Evolutionary conservation across 1,140 invertebrate species (phyloP).

Genomic region (Nasonia giraulti): DNA sequence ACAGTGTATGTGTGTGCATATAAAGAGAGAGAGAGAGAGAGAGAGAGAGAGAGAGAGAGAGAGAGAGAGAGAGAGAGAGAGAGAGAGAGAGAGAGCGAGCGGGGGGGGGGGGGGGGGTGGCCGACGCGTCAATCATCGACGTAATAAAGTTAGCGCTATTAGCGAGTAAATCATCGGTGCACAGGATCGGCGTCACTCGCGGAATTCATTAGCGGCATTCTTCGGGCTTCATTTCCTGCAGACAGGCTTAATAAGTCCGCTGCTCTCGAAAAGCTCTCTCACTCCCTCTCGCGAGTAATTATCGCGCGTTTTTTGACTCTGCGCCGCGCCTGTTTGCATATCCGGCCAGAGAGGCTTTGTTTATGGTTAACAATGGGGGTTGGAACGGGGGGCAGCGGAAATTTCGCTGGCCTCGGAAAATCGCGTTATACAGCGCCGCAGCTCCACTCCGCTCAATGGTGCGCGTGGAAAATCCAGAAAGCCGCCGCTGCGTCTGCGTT

Average conservation of each 20-base stretch:
- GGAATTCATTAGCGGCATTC: not conserved
- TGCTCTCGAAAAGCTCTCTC: not conserved
- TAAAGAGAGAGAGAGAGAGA: too few relatives aligned
- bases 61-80: too few relatives aligned
- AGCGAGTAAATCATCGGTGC: not conserved
- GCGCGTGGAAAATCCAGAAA: not conserved
- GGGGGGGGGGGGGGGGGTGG: too few relatives aligned
- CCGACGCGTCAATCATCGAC: not conserved
- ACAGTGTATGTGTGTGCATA: too few relatives aligned
- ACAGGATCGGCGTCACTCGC: not conserved
- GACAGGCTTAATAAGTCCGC: slow-evolving; percentile 3
- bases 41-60: too few relatives aligned
- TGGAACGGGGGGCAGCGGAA: too few relatives aligned
- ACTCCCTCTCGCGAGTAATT: not conserved
- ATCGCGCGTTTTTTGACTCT: too few relatives aligned
- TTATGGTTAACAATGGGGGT: not conserved
- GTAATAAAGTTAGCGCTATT: slow-evolving; percentile 1
- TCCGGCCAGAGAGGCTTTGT: not conserved
- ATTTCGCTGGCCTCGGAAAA: too few relatives aligned
- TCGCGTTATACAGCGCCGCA: too few relatives aligned
- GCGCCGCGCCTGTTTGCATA: not conserved
- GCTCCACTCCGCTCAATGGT: not conserved
- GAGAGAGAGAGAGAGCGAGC: too few relatives aligned
- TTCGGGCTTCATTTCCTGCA: not conserved
- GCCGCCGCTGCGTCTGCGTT: not conserved